Evolutionary conservation across 2,113 vertebrate genomes (phyloP).

Genomic region (Morone saxatilis): DNA sequence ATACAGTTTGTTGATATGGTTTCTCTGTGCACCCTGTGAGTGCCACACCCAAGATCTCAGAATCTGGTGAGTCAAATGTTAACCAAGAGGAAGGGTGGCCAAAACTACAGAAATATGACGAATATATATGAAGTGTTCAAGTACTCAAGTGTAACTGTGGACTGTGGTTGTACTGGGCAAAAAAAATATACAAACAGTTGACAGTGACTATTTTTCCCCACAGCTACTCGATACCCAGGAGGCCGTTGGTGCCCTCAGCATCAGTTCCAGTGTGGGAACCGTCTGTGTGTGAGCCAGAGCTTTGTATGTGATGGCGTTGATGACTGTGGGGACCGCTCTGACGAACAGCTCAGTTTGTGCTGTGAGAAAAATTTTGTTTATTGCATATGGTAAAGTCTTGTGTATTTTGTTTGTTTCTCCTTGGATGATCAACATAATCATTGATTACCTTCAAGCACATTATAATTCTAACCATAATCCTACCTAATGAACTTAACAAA

Average conservation of each 20-base stretch:
- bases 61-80: background rate
- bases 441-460: background rate
- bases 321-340: constrained; percentile 92
- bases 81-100: too few species aligned
- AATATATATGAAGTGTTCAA: background rate
- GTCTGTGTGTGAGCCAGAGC: constrained; percentile 86
- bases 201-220: background rate
- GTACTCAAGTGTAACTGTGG: background rate
- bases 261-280: constrained; percentile 92
- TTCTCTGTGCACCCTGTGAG: background rate
- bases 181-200: background rate
- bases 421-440: background rate
- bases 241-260: constrained; percentile 88
- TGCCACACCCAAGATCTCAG: background rate
- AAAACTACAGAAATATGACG: too few species aligned
- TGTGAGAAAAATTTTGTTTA: constrained; percentile 81
- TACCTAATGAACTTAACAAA: background rate
- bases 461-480: background rate
- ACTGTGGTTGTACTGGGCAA: background rate
- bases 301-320: constrained; percentile 92
- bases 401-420: background rate
- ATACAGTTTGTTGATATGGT: background rate
- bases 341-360: constrained; percentile 91
- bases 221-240: constrained; percentile 92
- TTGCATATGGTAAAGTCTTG: background rate